Evolutionary conservation across 2,797 vertebrate species (phyloP), one percentile per base, ranked within the genome.

Genomic region (Tinamus major): DNA sequence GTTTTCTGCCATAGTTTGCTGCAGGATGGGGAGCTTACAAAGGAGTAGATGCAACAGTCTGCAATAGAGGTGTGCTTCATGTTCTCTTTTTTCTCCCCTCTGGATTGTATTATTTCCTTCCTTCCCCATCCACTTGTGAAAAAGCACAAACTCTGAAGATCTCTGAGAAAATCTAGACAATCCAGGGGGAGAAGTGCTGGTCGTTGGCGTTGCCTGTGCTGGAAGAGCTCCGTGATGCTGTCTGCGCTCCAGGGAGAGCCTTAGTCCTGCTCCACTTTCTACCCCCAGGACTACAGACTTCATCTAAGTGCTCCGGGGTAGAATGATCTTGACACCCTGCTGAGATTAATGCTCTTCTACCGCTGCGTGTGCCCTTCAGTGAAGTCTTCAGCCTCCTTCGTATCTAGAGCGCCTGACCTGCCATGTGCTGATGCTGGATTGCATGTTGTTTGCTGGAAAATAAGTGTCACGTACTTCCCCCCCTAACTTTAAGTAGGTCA

Each of bases 401-500:
- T 26, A 21, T 29, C 63, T 55, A 14, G 21, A 14, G 19, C 80
- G 35, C 37, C 27, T 0, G 1, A 8, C 37, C 64, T 6, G 39
- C 88, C 20, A 4, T 33, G 7, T 26, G 20, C 7, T 49, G 53
- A 35, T 91, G 78, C n/a, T 75, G 27, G 55, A 6, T 75, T 75
- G 49, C 33, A 2, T 41, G 42, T 46, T 79, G 35, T 27, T 82
- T 90, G 78, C 62, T 79, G 65, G 37, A 87, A 89, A 94, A 65
- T 41, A 83, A 48, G 13, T 80, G 37, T 62, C 41, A 62, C 10
- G 68, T 82, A 78, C n/a, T 89, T 89, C 51, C 17, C 72, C 33
- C 33, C 24, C 92, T 69, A 2, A 91, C 62, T 91, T 84, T 65
- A 91, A 91, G 71, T 95, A 95, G 95, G 92, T 91, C 87, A 95